A percentile compares a stretch with the other conserved stretches of the same genome.
Conservation (phyloP, 1,140 invertebrate genomes). For the Ditylenchus dipsaci region DNA sequence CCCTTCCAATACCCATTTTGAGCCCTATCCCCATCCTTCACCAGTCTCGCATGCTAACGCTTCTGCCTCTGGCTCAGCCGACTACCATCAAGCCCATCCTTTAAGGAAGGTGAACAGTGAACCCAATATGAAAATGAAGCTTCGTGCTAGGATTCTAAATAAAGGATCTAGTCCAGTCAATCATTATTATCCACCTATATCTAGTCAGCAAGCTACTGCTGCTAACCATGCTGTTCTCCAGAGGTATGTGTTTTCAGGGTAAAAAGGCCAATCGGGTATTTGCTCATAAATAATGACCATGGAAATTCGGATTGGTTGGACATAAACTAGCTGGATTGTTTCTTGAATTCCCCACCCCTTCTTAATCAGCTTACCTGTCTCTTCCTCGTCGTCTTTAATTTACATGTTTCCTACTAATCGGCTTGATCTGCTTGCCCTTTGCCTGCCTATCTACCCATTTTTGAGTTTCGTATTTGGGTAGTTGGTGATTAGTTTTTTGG, state of each 20-base stretch:
- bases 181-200: constrained; percentile 5
- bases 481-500: too few relatives aligned
- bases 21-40: constrained; percentile 50
- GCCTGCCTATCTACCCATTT: too few relatives aligned
- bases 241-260: background rate
- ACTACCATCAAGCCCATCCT: constrained; percentile 34
- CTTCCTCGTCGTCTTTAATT: too few relatives aligned
- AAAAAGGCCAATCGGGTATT: constrained; percentile 6
- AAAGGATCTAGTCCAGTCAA: constrained; percentile 43
- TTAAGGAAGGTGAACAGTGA: constrained; percentile 57
- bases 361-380: too few relatives aligned
- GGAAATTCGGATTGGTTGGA: too few relatives aligned
- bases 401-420: too few relatives aligned
- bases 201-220: background rate
- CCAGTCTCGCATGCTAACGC: constrained; percentile 6
- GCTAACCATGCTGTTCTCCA: constrained; percentile 13
- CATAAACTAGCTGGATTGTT: too few relatives aligned
- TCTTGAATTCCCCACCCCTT: too few relatives aligned
- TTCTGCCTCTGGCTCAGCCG: constrained; percentile 22
- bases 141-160: constrained; percentile 51
- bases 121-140: constrained; percentile 56
- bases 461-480: too few relatives aligned
- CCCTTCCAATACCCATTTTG: constrained; percentile 38
- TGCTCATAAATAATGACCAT: background rate
- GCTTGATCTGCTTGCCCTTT: too few relatives aligned